Base-by-base conservation (phyloP, 2,113 vertebrate genomes). In the Sander lucioperca region DNA sequence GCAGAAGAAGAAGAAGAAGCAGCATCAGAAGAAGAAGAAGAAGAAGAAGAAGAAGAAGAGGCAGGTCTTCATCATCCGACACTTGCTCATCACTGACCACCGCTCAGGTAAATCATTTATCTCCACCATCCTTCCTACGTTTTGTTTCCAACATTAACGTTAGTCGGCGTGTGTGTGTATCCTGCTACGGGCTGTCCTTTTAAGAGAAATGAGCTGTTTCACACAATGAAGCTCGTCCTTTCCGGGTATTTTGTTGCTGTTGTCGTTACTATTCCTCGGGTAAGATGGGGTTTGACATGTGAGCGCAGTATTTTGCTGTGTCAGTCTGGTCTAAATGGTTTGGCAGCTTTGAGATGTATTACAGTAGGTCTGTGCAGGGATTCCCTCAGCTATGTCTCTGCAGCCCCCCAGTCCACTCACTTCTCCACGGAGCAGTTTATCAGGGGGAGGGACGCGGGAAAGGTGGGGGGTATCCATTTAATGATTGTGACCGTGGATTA, bases 61-160 rank as follows among this genome's bases (percentile, higher is more conserved):
- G 43, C 33, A 78, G 39, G 39, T 43, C 39, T 43, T 11, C 77
- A 53, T 63, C 67, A n/a, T 67, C 70, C 61, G 18, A 79, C 82
- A 73, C 74, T 65, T 43, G 10, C 50, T 68, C 74, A 50, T 86
- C 82, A 27, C 74, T 82, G 77, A 77, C 66, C 68, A 3, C 74
- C 23, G 71, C 83, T 89, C 91, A 93, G 92, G 92, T 93, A 90
- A 87, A 73, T 25, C 0, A 9, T 51, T 80, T 23, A 2, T 10
- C 23, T 5, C n/a, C 39, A 16, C 18, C 73, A 11, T 47, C 68
- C 8, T 43, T 7, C 7, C 18, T 21, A 12, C 43, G 39, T 23
- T 64, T 47, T 16, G 45, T 48, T 12, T 57, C 33, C 7, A 50
- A 13, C 30, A 13, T 47, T 48, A 48, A 12, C 25, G 10, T 47